These are phyloP conservation scores for Sciurus carolinensis DNA, from an alignment of 2,797 vertebrate species.

Conservation along the genomic window DNA sequence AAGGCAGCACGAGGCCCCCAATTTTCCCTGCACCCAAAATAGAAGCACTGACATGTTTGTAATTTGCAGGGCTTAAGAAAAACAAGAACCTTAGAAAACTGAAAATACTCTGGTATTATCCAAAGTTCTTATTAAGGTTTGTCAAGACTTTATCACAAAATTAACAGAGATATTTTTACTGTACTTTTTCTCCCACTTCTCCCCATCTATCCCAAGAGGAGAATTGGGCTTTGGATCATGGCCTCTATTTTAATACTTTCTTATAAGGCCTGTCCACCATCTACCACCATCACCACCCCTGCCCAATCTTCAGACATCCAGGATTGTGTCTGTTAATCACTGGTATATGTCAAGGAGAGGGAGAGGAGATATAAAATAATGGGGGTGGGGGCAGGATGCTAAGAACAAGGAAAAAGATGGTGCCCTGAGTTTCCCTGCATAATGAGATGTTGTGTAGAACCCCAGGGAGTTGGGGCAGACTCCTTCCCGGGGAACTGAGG, in stretches of 20 bases:
- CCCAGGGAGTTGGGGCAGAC: rapidly evolving
- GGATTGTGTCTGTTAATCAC: constrained; percentile 3
- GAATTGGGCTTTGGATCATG: background rate
- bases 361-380: background rate
- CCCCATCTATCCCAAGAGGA: background rate
- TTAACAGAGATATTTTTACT: background rate
- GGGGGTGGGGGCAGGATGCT: too few relatives aligned
- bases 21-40: background rate
- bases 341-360: background rate
- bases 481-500: background rate
- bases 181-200: background rate
- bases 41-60: background rate
- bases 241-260: background rate
- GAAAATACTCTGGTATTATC: background rate
- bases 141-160: background rate
- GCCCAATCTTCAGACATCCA: background rate
- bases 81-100: background rate
- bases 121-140: background rate
- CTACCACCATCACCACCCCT: background rate
- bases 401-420: background rate
- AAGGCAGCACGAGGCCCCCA: background rate
- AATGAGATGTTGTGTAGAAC: background rate
- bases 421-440: background rate
- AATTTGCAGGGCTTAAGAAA: background rate
- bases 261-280: background rate